Conservation (phyloP, 1,140 invertebrate species). For the Drosophila paulistorum region DNA sequence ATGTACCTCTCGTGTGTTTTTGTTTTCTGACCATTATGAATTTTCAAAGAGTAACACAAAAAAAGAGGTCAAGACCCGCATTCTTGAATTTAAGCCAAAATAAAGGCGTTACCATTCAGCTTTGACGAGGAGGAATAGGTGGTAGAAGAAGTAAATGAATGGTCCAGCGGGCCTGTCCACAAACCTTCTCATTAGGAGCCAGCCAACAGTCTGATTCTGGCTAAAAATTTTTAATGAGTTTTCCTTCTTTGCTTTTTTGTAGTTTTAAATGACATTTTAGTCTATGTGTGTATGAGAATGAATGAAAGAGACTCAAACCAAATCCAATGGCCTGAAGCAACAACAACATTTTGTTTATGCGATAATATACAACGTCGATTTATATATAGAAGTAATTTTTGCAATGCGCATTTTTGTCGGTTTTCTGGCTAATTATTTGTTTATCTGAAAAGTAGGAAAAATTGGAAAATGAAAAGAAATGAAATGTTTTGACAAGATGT, state of each 20-base stretch:
- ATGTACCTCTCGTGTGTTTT: not conserved
- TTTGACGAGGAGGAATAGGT: not conserved
- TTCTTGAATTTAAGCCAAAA: constrained; percentile 22
- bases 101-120: constrained; percentile 14
- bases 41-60: constrained; percentile 7
- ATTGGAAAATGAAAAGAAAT: constrained; percentile 9
- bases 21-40: constrained; percentile 15
- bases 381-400: constrained; percentile 6
- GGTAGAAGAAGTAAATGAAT: not conserved
- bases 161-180: not conserved
- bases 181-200: constrained; percentile 3
- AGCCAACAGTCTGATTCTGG: not conserved
- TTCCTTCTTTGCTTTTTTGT: not conserved
- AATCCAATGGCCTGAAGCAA: not conserved
- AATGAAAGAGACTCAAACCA: not conserved
- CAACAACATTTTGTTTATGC: constrained; percentile 3
- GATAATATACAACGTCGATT: not conserved
- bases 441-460: constrained; percentile 13
- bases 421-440: constrained; percentile 20
- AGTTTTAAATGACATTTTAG: constrained; percentile 4
- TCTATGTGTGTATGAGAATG: not conserved
- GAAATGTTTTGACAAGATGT: constrained; percentile 21
- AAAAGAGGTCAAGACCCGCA: constrained; percentile 22
- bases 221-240: not conserved
- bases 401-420: constrained; percentile 11